phyloP scores from a whole-genome alignment of 2,888 invertebrate species.

The Hirtodrosophila duncani region DNA sequence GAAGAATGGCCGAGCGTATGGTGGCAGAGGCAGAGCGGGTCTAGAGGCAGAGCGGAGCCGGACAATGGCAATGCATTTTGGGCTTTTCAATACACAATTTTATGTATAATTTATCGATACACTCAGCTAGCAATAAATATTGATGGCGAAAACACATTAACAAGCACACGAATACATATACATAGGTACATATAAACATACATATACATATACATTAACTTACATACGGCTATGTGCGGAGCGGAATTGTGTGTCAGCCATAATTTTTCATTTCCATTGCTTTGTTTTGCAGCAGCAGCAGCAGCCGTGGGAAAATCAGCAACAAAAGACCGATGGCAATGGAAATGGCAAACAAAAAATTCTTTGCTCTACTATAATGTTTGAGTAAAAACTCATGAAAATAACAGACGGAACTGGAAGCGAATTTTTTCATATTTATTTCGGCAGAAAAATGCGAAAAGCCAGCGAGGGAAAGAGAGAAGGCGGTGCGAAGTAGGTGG shows the following conservation, averaged over 20 bases:
- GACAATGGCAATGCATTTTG: constrained; percentile 42
- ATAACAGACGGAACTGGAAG: constrained; percentile 62
- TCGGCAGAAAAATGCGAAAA: constrained; percentile 29
- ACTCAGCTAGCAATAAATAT: constrained; percentile 69
- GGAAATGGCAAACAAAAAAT: constrained; percentile 41
- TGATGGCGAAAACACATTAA: constrained; percentile 68
- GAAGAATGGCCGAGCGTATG: not conserved
- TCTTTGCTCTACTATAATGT: constrained; percentile 44
- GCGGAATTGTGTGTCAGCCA: constrained; percentile 31
- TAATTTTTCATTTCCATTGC: constrained; percentile 73
- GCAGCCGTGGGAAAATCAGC: constrained; percentile 48
- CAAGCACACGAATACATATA: constrained; percentile 2
- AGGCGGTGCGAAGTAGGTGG: constrained; percentile 8
- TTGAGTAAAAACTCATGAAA: constrained; percentile 53
- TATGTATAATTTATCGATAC: constrained; percentile 69
- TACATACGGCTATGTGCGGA: not conserved
- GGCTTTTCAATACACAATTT: constrained; percentile 49
- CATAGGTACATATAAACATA: not conserved
- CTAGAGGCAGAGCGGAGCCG: not conserved
- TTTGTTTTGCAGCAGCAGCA: constrained; percentile 41
- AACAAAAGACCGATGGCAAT: constrained; percentile 35
- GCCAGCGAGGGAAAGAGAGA: constrained; percentile 1
- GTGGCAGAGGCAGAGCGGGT: not conserved
- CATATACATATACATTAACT: constrained; percentile 21
- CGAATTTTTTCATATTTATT: constrained; percentile 64